A percentile compares a stretch with the other conserved stretches of the same genome.
These are phyloP conservation scores for Venturia canescens DNA, from an alignment of 1,140 invertebrate genomes.

Conservation along the genomic window DNA sequence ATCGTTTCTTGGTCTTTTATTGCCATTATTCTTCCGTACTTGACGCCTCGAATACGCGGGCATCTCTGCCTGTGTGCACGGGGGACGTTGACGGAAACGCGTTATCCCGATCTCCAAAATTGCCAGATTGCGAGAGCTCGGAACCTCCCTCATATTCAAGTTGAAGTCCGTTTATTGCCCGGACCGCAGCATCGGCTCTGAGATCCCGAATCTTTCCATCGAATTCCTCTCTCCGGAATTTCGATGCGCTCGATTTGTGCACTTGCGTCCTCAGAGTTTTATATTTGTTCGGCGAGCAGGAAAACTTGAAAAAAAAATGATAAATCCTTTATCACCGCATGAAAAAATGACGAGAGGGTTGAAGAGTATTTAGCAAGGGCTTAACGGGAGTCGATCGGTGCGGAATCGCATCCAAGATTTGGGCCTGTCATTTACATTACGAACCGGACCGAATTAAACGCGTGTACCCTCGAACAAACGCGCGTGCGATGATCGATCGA, in stretches of 20 bases:
- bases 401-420: neutral
- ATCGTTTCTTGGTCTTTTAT: neutral
- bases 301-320: too few species aligned
- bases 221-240: too few species aligned
- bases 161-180: too few species aligned
- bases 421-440: neutral
- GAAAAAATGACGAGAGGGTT: too few species aligned
- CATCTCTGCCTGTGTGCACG: neutral
- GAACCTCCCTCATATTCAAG: too few species aligned
- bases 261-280: too few species aligned
- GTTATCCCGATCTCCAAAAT: neutral
- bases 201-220: too few species aligned
- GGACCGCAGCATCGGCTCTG: too few species aligned
- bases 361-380: neutral
- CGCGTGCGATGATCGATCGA: constrained; percentile 22
- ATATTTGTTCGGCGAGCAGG: too few species aligned
- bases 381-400: neutral
- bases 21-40: neutral
- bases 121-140: too few species aligned
- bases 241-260: too few species aligned
- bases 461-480: constrained; percentile 14
- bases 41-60: neutral
- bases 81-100: neutral
- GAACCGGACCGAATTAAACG: neutral
- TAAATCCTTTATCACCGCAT: too few species aligned